phyloP scores from a whole-genome alignment of 2,113 vertebrate genomes.

The Colinus virginianus region DNA sequence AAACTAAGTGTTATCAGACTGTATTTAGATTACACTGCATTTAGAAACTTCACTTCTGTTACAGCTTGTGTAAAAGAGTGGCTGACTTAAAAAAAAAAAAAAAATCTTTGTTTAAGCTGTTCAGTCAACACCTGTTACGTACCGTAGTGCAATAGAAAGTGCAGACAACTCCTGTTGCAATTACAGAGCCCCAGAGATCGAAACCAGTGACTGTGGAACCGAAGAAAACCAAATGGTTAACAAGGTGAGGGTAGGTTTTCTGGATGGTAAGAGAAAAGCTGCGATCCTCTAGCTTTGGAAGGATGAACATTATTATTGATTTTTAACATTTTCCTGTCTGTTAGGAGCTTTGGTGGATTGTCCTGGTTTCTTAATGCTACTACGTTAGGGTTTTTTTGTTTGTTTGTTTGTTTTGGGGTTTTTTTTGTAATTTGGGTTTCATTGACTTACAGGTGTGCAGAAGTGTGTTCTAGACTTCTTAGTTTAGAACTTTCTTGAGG shows the following conservation, averaged over 20 bases:
- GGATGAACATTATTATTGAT: not conserved
- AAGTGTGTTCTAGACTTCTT: not conserved
- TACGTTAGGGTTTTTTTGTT: not conserved
- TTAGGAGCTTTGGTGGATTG: not conserved
- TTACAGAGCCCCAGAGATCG: constrained; percentile 89
- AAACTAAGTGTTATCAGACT: not conserved
- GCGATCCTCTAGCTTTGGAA: not conserved
- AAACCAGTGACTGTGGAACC: constrained; percentile 86
- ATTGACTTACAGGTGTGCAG: not conserved
- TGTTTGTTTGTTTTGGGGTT: not conserved
- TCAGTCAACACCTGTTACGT: constrained; percentile 50
- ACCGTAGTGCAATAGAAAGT: constrained; percentile 88
- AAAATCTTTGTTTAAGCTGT: not conserved
- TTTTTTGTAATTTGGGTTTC: not conserved
- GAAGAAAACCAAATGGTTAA: constrained; percentile 6
- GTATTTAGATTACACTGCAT: not conserved
- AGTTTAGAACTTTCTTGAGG: not conserved
- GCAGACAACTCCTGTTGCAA: constrained; percentile 89
- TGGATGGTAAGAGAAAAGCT: not conserved
- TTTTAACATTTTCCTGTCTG: not conserved
- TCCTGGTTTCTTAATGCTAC: not conserved
- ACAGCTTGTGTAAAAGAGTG: not conserved
- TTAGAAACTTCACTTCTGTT: not conserved
- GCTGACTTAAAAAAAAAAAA: not conserved
- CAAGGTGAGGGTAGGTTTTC: not conserved